A percentile compares a stretch with the other conserved stretches of the same genome.
Conservation (phyloP, 2,113 vertebrate genomes). For the Brachyhypopomus gauderio region DNA sequence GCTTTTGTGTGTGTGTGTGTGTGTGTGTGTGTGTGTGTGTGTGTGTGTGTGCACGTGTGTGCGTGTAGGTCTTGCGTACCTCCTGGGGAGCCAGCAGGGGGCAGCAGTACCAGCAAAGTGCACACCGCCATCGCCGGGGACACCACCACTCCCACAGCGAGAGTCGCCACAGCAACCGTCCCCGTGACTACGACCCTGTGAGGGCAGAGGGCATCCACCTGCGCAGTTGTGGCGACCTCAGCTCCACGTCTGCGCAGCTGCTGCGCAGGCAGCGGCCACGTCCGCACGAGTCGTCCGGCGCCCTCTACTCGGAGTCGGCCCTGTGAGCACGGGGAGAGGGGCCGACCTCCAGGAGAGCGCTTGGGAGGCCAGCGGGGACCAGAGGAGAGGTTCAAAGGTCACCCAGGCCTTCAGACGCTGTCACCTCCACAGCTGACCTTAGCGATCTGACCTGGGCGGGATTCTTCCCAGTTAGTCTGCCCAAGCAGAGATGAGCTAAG, state of each 20-base stretch:
- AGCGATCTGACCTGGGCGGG: not conserved
- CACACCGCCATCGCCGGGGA: slow-evolving; percentile 65
- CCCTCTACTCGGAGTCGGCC: slow-evolving; percentile 81
- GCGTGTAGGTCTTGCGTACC: slow-evolving; percentile 76
- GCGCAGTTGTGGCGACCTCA: slow-evolving; percentile 93
- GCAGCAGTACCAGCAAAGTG: slow-evolving; percentile 63
- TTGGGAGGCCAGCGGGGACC: not conserved
- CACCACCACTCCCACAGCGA: slow-evolving; percentile 78
- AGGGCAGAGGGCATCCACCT: slow-evolving; percentile 83
- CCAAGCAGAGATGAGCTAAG: not conserved
- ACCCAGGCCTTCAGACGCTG: not conserved
- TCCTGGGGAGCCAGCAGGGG: slow-evolving; percentile 68
- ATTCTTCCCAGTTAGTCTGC: slow-evolving; percentile 8
- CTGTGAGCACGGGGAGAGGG: slow-evolving; percentile 64
- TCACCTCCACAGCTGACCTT: not conserved
- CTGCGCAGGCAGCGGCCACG: slow-evolving; percentile 81
- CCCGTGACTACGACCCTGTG: slow-evolving; percentile 57
- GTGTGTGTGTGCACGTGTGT: slow-evolving; percentile 8
- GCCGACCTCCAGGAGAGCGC: not conserved
- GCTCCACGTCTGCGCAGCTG: slow-evolving; percentile 82
- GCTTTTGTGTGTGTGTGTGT: not conserved
- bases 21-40: not conserved
- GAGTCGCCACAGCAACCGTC: slow-evolving; percentile 69
- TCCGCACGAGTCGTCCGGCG: slow-evolving; percentile 80
- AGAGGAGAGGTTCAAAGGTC: slow-evolving; percentile 16